A percentile compares a stretch with the other conserved stretches of the same genome.
Evolutionary conservation across 2,888 invertebrate genomes (phyloP).

Genomic region (Pelosia muscerda): DNA sequence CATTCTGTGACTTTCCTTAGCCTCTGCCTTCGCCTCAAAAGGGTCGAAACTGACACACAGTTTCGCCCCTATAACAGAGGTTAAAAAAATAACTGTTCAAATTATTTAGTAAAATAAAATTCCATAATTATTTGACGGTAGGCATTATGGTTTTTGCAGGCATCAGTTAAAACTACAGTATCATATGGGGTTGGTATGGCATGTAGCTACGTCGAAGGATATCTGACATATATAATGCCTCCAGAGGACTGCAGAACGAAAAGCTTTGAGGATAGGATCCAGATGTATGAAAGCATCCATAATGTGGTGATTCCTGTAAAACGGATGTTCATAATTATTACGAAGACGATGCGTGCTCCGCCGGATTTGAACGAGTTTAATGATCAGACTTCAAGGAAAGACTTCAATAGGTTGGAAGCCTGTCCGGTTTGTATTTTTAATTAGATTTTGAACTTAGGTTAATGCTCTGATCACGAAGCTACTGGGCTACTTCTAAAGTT

Average conservation of each 20-base stretch:
- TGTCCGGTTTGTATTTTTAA: constrained; percentile 68
- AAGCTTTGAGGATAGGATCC: constrained; percentile 70
- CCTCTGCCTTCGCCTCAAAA: too few species aligned
- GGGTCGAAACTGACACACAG: too few species aligned
- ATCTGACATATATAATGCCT: constrained; percentile 86
- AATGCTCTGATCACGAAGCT: too few species aligned
- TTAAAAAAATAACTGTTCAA: too few species aligned
- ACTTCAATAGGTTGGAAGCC: constrained; percentile 73
- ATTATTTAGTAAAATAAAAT: too few species aligned
- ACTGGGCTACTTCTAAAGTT: too few species aligned
- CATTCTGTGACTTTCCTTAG: too few species aligned
- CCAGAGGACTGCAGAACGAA: constrained; percentile 70
- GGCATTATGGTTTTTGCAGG: constrained; percentile 45
- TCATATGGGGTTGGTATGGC: constrained; percentile 89
- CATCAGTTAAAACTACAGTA: constrained; percentile 56
- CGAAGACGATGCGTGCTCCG: constrained; percentile 86
- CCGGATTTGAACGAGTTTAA: constrained; percentile 82
- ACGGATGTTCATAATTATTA: constrained; percentile 88
- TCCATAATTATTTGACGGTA: too few species aligned
- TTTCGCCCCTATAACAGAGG: too few species aligned
- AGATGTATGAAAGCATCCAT: constrained; percentile 74
- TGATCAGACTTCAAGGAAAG: constrained; percentile 50
- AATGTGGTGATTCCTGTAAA: constrained; percentile 84
- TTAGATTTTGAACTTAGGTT: too few species aligned
- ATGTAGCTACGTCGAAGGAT: constrained; percentile 88